Conservation (phyloP, 1,140 invertebrate genomes). For the Musca domestica region DNA sequence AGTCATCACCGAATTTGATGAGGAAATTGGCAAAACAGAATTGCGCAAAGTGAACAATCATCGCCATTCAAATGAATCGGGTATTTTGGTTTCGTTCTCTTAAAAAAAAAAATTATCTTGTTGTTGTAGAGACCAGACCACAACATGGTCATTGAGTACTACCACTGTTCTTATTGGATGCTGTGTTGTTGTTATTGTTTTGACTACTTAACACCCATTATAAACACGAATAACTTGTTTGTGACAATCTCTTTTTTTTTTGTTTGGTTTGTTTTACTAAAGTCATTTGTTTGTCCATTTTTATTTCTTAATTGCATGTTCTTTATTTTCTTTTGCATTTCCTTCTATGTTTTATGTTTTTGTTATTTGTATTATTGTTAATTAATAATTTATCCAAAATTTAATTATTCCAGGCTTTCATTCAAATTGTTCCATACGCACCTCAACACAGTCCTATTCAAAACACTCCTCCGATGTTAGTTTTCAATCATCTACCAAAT, state of each 20-base stretch:
- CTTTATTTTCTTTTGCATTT: constrained; percentile 1
- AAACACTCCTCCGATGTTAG: constrained; percentile 61
- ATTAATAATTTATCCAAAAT: neutral
- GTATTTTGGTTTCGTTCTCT: constrained; percentile 31
- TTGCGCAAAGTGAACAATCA: constrained; percentile 41
- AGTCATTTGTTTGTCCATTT: constrained; percentile 5
- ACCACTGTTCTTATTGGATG: constrained; percentile 9
- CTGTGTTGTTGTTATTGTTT: constrained; percentile 2
- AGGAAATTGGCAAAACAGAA: constrained; percentile 36
- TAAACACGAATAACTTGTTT: neutral
- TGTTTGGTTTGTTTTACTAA: neutral
- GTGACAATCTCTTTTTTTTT: neutral
- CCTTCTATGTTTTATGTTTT: neutral
- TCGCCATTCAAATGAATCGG: constrained; percentile 53
- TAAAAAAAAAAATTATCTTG: constrained; percentile 13
- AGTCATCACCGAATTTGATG: constrained; percentile 11
- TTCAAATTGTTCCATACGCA: constrained; percentile 67
- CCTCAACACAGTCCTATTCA: constrained; percentile 62
- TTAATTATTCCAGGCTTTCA: constrained; percentile 63
- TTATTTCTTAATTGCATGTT: neutral
- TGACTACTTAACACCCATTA: constrained; percentile 7
- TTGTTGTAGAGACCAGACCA: neutral
- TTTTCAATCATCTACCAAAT: constrained; percentile 54
- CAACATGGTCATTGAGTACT: neutral
- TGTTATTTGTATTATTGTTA: neutral